A percentile compares a stretch with the other conserved stretches of the same genome.
phyloP scores from a whole-genome alignment of 2,888 invertebrate genomes.

The Arge pagana region DNA sequence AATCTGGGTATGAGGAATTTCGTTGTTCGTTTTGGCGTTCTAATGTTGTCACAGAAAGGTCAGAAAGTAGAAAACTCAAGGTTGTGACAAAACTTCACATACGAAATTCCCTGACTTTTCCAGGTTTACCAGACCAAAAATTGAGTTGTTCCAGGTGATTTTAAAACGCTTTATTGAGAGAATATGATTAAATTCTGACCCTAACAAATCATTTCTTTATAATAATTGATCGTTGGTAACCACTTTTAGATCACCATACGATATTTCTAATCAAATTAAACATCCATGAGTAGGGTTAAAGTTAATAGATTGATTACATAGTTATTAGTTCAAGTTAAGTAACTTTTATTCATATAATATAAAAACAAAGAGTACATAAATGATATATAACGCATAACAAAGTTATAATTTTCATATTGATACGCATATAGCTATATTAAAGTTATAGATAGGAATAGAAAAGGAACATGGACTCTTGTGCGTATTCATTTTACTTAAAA shows the following conservation, averaged over 20 bases:
- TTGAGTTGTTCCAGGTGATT: constrained; percentile 6
- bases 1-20: background rate
- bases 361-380: constrained; percentile 2
- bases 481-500: background rate
- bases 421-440: background rate
- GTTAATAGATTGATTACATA: constrained; percentile 1
- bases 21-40: no score
- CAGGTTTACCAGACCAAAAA: constrained; percentile 8
- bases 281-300: background rate
- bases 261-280: background rate
- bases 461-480: background rate
- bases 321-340: no score
- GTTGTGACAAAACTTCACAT: constrained; percentile 1
- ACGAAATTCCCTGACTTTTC: constrained; percentile 10
- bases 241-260: background rate
- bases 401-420: constrained; percentile 1
- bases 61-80: no score
- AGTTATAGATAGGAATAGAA: background rate
- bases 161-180: background rate
- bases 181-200: constrained; percentile 1
- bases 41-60: no score
- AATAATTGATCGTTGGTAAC: background rate
- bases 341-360: background rate
- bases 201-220: background rate
- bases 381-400: constrained; percentile 1